Conservation (phyloP, 2,113 vertebrate species). For the Equus przewalskii region DNA sequence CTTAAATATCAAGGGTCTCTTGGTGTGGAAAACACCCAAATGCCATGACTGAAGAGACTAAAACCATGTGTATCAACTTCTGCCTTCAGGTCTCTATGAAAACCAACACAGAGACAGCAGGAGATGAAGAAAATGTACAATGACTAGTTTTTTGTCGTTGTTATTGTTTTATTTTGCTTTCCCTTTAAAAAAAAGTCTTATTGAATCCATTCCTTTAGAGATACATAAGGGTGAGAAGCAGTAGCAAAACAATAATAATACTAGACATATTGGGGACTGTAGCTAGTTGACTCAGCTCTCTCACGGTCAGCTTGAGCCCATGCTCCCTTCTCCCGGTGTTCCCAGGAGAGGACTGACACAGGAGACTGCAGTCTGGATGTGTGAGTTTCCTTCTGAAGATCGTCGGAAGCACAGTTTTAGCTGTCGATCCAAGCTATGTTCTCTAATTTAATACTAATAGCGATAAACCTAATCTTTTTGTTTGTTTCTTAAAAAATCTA, state of each 20-base stretch:
- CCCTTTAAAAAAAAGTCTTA: not conserved
- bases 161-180: not conserved
- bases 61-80: not conserved
- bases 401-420: not conserved
- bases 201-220: not conserved
- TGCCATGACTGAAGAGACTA: not conserved
- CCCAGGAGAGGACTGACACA: not conserved
- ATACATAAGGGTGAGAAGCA: not conserved
- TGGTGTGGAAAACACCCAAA: too few relatives aligned
- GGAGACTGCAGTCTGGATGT: too few relatives aligned
- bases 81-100: not conserved
- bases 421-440: not conserved
- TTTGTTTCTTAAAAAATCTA: not conserved
- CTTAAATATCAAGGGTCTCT: not conserved
- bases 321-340: not conserved
- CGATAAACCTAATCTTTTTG: not conserved
- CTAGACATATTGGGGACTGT: not conserved
- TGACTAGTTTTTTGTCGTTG: not conserved
- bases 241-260: not conserved
- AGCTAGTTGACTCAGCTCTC: not conserved
- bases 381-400: too few relatives aligned
- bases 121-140: not conserved
- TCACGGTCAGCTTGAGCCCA: not conserved
- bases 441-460: not conserved
- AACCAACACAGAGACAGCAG: not conserved